Evolutionary conservation across 2,797 vertebrate species (phyloP), one percentile per base, ranked within the genome.

Genomic region (Trichosurus vulpecula): DNA sequence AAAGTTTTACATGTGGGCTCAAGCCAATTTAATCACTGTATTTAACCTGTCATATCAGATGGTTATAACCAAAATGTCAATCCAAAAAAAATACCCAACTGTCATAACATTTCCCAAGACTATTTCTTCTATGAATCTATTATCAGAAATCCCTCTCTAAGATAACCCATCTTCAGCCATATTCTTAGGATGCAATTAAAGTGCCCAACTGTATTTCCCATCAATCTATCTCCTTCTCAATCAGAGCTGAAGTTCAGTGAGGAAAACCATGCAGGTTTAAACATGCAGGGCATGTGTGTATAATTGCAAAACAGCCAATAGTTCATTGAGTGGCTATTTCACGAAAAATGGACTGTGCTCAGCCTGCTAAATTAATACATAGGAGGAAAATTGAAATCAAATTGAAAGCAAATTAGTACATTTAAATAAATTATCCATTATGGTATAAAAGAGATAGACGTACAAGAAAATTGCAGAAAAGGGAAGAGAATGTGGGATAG

Each of bases 341-440:
- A 90, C 96, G 95, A 97, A 96, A 96, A 97, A 94, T 74, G 93
- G 89, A 95, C 35, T 56, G 52, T 55, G 35, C 6, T 97, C 55
- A 90, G 93, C 57, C 55, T 96, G 66, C 94, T 90, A 91, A 94
- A 54, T 91, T 96, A 90, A 90, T 90, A 94, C 66, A 95, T 95
- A 94, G 91, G 92, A 93, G 94, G 31, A 58, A 95, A 97, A 96
- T 94, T 89, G 35, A 97, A 96, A 96, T 96, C 58, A 96, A 35
- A 53, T 97, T 94, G 61, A 96, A 96, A 94, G 92, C 96, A 92
- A 95, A 58, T 97, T 95, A 94, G 19, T 92, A n/a, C 61, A 92
- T 94, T 95, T 95, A 61, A 93, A 96, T 96, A 96, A 61, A 95
- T 96, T 95, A 95, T 52, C n/a, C 22, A 90, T 93, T 35, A 66